A percentile compares a stretch with the other conserved stretches of the same genome.
Conservation (phyloP, 2,888 invertebrate species). For the Sussaba pulchella region DNA sequence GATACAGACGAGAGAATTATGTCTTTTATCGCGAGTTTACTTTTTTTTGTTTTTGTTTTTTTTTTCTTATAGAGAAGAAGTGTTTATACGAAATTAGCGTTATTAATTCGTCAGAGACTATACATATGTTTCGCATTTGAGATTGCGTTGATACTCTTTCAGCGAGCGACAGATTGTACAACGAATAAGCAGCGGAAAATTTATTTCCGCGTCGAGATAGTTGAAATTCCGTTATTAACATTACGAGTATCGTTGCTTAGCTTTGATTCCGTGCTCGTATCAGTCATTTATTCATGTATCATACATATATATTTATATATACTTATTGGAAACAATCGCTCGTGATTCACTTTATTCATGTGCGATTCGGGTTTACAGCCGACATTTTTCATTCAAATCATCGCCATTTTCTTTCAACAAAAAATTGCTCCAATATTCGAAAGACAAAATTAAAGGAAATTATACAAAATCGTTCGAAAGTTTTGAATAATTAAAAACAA, state of each 20-base stretch:
- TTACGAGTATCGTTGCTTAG: not conserved
- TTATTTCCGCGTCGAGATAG: not conserved
- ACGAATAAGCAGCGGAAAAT: constrained; percentile 3
- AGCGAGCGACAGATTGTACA: constrained; percentile 9
- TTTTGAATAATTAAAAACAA: no score
- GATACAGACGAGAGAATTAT: not conserved
- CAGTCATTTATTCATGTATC: not conserved
- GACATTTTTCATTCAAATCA: not conserved
- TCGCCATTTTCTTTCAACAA: not conserved
- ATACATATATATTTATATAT: not conserved
- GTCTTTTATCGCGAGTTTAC: not conserved
- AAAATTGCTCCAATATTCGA: no score
- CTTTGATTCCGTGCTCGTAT: constrained; percentile 23
- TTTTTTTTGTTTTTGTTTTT: constrained; percentile 16
- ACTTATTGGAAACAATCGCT: not conserved
- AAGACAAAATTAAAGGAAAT: no score
- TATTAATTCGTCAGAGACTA: constrained; percentile 17
- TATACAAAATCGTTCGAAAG: no score
- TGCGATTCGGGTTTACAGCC: not conserved
- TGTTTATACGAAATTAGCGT: constrained; percentile 23
- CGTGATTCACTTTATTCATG: not conserved
- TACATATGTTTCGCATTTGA: constrained; percentile 13
- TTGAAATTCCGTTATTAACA: not conserved
- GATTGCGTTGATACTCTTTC: not conserved
- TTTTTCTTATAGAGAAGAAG: not conserved